Evolutionary conservation across 53 echinoderm and acorn worm genomes (phyloP).

Genomic region (Hippasteria phrygiana): DNA sequence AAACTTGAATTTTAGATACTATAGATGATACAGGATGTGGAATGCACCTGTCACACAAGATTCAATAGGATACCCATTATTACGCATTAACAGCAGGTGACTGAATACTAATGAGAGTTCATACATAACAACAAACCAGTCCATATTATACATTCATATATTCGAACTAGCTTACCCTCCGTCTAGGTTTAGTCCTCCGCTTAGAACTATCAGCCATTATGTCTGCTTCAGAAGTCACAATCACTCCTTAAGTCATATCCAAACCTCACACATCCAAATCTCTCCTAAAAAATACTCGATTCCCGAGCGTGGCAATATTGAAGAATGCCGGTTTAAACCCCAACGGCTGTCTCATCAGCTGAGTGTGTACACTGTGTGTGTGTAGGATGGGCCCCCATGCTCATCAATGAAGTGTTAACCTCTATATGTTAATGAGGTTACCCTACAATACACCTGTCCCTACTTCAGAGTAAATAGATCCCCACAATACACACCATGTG

Average conservation of each 20-base stretch:
- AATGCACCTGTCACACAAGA: background rate
- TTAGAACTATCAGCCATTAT: conserved; percentile 52
- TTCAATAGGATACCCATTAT: too few relatives aligned
- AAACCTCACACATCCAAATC: background rate
- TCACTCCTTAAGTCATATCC: background rate
- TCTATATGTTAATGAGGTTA: conserved; percentile 52
- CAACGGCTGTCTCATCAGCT: conserved; percentile 32
- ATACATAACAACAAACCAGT: too few relatives aligned
- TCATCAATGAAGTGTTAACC: conserved; percentile 65
- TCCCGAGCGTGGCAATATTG: background rate
- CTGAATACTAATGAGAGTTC: background rate
- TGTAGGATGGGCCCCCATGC: conserved; percentile 24
- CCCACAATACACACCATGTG: too few relatives aligned
- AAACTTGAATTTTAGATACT: background rate
- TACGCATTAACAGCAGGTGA: too few relatives aligned
- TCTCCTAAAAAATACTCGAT: background rate
- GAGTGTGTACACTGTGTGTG: background rate
- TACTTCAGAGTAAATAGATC: too few relatives aligned
- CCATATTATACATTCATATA: background rate
- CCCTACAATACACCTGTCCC: conserved; percentile 1
- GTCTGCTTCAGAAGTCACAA: background rate
- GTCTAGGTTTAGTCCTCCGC: conserved; percentile 45
- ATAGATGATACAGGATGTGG: background rate
- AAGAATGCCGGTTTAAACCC: conserved; percentile 21
- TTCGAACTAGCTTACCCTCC: conserved; percentile 33